Conservation (phyloP, 2,113 vertebrate species). For the Globicephala melas region DNA sequence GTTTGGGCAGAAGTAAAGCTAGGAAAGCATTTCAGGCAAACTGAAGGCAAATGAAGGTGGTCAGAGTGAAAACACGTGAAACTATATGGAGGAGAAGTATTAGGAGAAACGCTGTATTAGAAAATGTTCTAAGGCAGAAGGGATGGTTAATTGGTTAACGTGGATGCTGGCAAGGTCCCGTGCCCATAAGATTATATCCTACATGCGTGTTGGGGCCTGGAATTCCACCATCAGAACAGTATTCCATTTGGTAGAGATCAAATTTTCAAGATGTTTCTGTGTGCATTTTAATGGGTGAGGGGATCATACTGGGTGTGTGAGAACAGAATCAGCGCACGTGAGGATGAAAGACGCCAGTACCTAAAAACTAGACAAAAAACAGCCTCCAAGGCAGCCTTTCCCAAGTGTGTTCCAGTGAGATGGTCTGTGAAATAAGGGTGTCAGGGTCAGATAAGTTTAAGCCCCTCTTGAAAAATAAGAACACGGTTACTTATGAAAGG, state of each 20-base stretch:
- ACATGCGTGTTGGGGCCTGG: accelerated
- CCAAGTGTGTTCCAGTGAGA: not conserved
- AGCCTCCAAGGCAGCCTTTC: not conserved
- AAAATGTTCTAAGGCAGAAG: not conserved
- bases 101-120: not conserved
- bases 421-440: not conserved
- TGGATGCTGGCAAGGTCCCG: not conserved
- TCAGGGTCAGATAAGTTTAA: not conserved
- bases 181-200: not conserved
- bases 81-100: not conserved
- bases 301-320: accelerated
- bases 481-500: not conserved
- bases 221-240: not conserved
- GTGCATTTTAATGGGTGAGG: not conserved
- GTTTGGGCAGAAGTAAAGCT: not conserved
- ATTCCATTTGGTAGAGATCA: not conserved
- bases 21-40: not conserved
- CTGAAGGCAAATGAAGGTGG: not conserved
- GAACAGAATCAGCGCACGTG: not conserved
- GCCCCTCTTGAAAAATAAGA: not conserved
- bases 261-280: not conserved
- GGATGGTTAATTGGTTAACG: not conserved
- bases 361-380: not conserved
- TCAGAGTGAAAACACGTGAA: not conserved
- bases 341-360: not conserved